Conservation (phyloP, 2,113 vertebrate species). For the Oreocharis arfaki region DNA sequence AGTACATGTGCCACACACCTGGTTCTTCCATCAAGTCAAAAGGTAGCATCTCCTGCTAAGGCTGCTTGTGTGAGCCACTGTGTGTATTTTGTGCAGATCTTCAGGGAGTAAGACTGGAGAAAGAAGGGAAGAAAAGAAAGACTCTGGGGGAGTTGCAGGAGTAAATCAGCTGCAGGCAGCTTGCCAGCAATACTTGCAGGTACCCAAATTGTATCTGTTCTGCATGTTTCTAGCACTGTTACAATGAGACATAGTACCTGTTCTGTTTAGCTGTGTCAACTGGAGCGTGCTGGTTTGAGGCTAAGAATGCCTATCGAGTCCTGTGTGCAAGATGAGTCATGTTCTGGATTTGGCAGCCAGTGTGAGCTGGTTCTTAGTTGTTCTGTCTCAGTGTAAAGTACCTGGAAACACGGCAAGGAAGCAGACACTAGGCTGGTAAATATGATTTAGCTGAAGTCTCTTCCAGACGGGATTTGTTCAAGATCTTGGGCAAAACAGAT, state of each 20-base stretch:
- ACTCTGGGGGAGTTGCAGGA: background rate
- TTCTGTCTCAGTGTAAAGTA: background rate
- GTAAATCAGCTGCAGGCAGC: constrained; percentile 27
- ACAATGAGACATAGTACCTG: background rate
- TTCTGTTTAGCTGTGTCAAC: background rate
- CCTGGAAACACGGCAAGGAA: background rate
- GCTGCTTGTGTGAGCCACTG: background rate
- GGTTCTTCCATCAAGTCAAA: background rate
- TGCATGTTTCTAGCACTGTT: background rate
- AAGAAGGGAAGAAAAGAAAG: constrained; percentile 33
- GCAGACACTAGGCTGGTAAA: background rate
- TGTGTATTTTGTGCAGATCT: constrained; percentile 35
- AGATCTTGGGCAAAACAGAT: background rate
- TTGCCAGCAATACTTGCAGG: constrained; percentile 71
- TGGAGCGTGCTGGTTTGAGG: background rate
- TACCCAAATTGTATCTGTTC: constrained; percentile 16
- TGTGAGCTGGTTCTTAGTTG: background rate
- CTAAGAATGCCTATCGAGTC: background rate
- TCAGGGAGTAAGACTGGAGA: background rate
- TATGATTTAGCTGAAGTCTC: background rate
- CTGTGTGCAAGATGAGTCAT: background rate
- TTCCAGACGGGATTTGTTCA: background rate
- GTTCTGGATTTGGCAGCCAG: background rate
- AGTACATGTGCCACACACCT: background rate
- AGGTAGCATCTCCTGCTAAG: background rate